Conservation (phyloP, 2,888 invertebrate species). For the Microplitis manilae region DNA sequence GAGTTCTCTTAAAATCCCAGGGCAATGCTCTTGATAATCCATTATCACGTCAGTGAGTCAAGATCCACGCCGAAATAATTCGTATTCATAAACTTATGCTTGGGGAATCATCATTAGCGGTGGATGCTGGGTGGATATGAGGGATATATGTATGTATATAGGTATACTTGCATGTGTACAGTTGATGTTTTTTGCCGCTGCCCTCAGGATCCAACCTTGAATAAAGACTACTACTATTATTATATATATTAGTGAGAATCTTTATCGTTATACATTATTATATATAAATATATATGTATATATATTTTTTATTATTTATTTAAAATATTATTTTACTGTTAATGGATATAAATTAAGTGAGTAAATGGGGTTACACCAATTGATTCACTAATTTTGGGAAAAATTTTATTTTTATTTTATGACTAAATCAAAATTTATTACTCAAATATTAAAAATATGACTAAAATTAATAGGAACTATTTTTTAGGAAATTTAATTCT, state of each 20-base stretch:
- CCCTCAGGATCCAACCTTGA: constrained; percentile 32
- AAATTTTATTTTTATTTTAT: no score
- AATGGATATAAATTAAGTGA: no score
- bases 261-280: neutral
- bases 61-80: constrained; percentile 58
- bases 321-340: neutral
- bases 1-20: constrained; percentile 9
- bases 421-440: no score
- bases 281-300: neutral
- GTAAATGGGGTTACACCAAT: no score
- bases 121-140: constrained; percentile 41
- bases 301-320: neutral
- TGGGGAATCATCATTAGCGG: constrained; percentile 59
- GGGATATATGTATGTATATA: neutral
- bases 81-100: constrained; percentile 58
- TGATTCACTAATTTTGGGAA: no score
- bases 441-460: no score
- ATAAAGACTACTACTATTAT: neutral
- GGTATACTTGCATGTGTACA: constrained; percentile 31
- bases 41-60: constrained; percentile 52
- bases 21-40: constrained; percentile 54
- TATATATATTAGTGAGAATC: constrained; percentile 17
- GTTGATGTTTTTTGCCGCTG: constrained; percentile 36
- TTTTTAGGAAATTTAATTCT: no score
- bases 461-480: no score